A percentile compares a stretch with the other conserved stretches of the same genome.
phyloP scores from a whole-genome alignment of 1,140 invertebrate genomes.

The Sitophilus oryzae region DNA sequence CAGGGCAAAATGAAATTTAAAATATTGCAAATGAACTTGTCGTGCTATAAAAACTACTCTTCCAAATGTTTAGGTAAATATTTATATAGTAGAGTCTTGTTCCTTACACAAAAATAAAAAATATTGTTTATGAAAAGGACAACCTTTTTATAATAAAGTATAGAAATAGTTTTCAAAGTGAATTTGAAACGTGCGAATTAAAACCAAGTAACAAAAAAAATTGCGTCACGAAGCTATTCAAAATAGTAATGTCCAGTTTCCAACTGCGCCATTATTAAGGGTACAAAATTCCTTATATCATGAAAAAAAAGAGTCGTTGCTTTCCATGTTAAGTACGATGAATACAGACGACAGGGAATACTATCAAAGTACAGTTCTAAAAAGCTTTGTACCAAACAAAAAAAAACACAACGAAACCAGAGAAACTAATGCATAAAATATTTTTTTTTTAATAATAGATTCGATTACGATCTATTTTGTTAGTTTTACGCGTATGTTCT shows the following conservation, averaged over 20 bases:
- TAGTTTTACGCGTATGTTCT: too few species aligned
- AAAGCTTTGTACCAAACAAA: background rate
- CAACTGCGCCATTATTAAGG: constrained; percentile 6
- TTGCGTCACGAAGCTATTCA: background rate
- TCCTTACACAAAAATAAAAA: constrained; percentile 8
- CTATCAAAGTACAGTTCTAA: constrained; percentile 4
- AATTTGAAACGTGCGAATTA: background rate
- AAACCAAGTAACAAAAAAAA: background rate
- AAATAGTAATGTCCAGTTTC: constrained; percentile 2
- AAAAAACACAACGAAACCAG: too few species aligned
- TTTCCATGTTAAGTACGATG: constrained; percentile 3
- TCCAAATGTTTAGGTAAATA: constrained; percentile 1
- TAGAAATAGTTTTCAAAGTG: constrained; percentile 5
- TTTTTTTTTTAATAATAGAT: too few species aligned
- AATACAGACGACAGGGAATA: background rate
- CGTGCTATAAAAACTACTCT: constrained; percentile 6
- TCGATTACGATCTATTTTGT: too few species aligned
- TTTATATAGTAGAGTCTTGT: constrained; percentile 5
- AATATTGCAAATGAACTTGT: constrained; percentile 7
- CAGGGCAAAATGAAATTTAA: constrained; percentile 8
- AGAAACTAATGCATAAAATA: too few species aligned
- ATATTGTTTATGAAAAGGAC: constrained; percentile 8
- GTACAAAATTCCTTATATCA: constrained; percentile 2
- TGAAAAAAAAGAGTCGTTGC: constrained; percentile 4
- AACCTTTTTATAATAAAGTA: constrained; percentile 2